Percentiles rank a stretch among this genome's conserved stretches.
Evolutionary conservation across 2,888 invertebrate genomes (phyloP).

Genomic region (Malacosoma neustria): DNA sequence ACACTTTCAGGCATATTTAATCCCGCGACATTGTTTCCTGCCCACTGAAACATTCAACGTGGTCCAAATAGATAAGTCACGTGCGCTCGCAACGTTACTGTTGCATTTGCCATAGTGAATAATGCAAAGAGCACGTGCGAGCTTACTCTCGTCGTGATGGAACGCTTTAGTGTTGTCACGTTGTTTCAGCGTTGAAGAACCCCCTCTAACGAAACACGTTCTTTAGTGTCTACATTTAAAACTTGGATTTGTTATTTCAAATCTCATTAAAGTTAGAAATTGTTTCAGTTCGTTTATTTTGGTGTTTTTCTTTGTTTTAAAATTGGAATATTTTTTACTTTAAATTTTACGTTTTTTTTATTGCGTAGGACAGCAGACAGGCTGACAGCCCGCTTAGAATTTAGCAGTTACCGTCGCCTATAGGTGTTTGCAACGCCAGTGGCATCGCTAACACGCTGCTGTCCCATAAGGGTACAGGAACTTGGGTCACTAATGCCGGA

Average conservation of each 20-base stretch:
- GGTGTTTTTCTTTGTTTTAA: not conserved
- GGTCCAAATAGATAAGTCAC: conserved; percentile 54
- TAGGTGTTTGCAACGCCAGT: too few relatives aligned
- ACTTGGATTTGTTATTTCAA: conserved; percentile 14
- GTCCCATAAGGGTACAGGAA: too few relatives aligned
- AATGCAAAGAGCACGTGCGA: conserved; percentile 56
- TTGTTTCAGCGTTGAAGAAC: conserved; percentile 26
- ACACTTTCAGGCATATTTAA: not conserved
- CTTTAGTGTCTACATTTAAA: conserved; percentile 12
- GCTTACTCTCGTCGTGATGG: conserved; percentile 37
- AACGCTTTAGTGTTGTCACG: conserved; percentile 41
- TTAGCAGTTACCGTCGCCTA: too few relatives aligned
- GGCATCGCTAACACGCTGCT: too few relatives aligned
- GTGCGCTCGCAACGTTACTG: conserved; percentile 27
- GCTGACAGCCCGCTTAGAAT: too few relatives aligned
- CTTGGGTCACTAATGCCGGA: too few relatives aligned
- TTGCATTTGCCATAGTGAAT: conserved; percentile 66
- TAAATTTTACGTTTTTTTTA: too few relatives aligned
- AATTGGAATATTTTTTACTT: not conserved
- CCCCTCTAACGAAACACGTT: conserved; percentile 21
- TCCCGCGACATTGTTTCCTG: conserved; percentile 25
- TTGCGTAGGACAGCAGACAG: too few relatives aligned
- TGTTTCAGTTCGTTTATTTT: not conserved
- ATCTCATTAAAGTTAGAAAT: conserved; percentile 4
- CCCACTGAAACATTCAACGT: conserved; percentile 42